Base-by-base conservation (phyloP, 1,140 invertebrate species). In the Dendroctonus valens region DNA sequence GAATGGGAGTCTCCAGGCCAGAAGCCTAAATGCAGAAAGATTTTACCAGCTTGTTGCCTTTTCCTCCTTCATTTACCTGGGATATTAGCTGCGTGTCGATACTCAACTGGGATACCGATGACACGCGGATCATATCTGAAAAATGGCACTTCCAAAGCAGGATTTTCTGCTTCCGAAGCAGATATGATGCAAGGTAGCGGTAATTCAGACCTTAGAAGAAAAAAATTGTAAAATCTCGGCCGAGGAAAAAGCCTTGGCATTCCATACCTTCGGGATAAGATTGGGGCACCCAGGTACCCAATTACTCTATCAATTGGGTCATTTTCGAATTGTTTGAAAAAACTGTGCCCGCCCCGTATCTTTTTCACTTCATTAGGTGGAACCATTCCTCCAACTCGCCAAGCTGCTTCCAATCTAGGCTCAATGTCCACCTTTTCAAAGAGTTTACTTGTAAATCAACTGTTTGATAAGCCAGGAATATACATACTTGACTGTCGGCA, bases 401-500 rank as follows among this genome's bases (percentile, higher is more conserved):
- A 93, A 76, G 89, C 91, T 51, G 91, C 86, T 83, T 93, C 91
- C 70, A 89, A 78, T 42, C 91, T 80, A 6, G 91, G 88, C 67
- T 90, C 84, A 74, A 83, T 81, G 77, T 93, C 91, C 49, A 88
- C 77, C 83, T 87, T 7, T 39, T 15, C 67, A 61, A 81, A 69
- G 61, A 51, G 11, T 49, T 39, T 44, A 9, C 41, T 48, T 42
- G 50, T 7, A 41, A 12, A 39, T 40, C 14, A 41, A 65, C 44
- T 65, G 6, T 42, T 12, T 5, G 6, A 0, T 40, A 65, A 39
- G 51, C 42, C 58, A 26, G 8, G 7, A 6, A 55, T 2, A 5
- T 26, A 51, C 40, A 66, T 62, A 86, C 80, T 77, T 90, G 84
- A n/a, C 82, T 68, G 51, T 86, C 83, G 6, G 84, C 73, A 63